Evolutionary conservation across 2,797 vertebrate genomes (phyloP).

Genomic region (Heteromormyrus szaboi): DNA sequence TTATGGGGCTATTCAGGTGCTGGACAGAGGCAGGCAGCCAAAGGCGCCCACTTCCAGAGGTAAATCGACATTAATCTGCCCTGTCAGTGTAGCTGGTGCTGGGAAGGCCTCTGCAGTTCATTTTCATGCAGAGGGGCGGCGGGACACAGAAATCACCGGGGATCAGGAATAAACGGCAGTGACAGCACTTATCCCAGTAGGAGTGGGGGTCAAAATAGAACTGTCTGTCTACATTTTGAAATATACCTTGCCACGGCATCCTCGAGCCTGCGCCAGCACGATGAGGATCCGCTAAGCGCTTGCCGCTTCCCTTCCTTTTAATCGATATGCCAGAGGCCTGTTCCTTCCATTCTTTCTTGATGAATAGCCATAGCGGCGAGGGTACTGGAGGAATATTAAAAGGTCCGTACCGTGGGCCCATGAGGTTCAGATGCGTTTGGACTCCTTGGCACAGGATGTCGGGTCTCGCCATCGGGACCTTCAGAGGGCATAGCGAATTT

Average conservation of each 20-base stretch:
- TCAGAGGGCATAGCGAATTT: slow-evolving; percentile 38
- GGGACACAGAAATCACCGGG: slow-evolving; percentile 60
- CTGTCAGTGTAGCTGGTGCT: slow-evolving; percentile 72
- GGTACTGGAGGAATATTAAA: slow-evolving; percentile 60
- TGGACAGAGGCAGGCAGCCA: slow-evolving; percentile 42
- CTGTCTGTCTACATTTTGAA: slow-evolving; percentile 68
- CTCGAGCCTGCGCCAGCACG: slow-evolving; percentile 40
- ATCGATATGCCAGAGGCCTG: slow-evolving; percentile 49
- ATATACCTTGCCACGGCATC: slow-evolving; percentile 53
- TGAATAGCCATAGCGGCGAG: slow-evolving; percentile 54
- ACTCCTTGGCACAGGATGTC: slow-evolving; percentile 31
- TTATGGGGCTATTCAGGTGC: slow-evolving; percentile 47
- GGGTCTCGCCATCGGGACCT: slow-evolving; percentile 24
- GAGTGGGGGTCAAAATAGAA: slow-evolving; percentile 54
- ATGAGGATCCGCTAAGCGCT: slow-evolving; percentile 45
- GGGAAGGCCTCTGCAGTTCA: slow-evolving; percentile 58
- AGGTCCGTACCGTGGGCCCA: slow-evolving; percentile 37
- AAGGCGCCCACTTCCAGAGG: slow-evolving; percentile 44
- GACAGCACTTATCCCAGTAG: slow-evolving; percentile 63
- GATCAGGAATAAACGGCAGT: slow-evolving; percentile 63
- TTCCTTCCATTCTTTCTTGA: slow-evolving; percentile 48
- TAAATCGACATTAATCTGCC: slow-evolving; percentile 65
- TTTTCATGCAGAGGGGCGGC: slow-evolving; percentile 64
- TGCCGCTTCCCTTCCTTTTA: slow-evolving; percentile 27
- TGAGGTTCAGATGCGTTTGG: slow-evolving; percentile 45